Evolutionary conservation across 2,113 vertebrate species (phyloP).

Genomic region (Sturnira hondurensis): DNA sequence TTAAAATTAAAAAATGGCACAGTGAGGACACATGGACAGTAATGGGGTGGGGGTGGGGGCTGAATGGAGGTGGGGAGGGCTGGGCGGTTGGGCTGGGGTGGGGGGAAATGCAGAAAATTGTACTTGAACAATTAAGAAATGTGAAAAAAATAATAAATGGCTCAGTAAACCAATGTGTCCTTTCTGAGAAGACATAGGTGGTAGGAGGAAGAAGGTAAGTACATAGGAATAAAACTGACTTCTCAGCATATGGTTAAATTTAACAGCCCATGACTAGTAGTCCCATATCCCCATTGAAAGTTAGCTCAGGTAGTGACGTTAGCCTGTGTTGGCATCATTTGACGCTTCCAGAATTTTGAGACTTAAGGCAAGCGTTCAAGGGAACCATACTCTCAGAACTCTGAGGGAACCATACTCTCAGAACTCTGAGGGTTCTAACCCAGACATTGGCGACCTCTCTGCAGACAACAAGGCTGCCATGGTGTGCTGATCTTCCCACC

Average conservation of each 20-base stretch:
- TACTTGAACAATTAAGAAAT: too few relatives aligned
- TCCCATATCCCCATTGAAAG: neutral
- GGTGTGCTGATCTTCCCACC: neutral
- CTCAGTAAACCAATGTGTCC: neutral
- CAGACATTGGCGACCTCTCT: neutral
- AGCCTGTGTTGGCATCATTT: neutral
- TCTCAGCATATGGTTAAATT: neutral
- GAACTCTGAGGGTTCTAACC: neutral
- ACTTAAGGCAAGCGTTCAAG: neutral
- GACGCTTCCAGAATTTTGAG: constrained; percentile 12
- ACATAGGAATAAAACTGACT: neutral
- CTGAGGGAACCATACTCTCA: neutral
- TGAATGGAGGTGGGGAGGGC: too few relatives aligned
- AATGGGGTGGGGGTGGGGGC: too few relatives aligned
- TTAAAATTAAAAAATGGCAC: neutral
- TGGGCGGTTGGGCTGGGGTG: too few relatives aligned
- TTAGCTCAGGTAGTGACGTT: neutral
- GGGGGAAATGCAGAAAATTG: too few relatives aligned
- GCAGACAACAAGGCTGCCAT: neutral
- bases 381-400: neutral
- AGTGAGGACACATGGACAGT: neutral
- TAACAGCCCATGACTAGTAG: neutral
- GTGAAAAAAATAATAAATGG: neutral
- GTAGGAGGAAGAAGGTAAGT: constrained; percentile 5
- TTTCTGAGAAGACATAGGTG: constrained; percentile 1